Base-by-base conservation (phyloP, 1,140 invertebrate species). In the Drosophila gunungcola region DNA sequence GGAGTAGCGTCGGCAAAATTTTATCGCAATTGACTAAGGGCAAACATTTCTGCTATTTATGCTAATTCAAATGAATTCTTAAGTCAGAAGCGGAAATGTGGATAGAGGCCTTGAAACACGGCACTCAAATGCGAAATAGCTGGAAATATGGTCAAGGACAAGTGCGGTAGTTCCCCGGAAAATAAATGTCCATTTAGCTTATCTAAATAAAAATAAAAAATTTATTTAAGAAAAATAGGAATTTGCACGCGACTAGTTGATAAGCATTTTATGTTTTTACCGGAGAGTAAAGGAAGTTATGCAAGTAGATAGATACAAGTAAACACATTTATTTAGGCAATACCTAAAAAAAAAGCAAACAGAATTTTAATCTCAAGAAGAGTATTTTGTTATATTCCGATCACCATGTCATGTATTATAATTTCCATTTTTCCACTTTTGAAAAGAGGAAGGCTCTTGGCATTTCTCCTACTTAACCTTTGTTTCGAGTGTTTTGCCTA, bases 41-140 rank as follows among this genome's bases (percentile, higher is more conserved):
- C 52, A 72, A 69, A 68, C 41, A 70, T 3, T 16, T 57, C 11
- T 16, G 36, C 36, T 27, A 64, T 48, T 61, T 48, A 64, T 57
- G 49, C 57, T 29, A 69, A 65, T 84, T 80, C 80, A 64, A 67
- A 46, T 76, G 80, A 83, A 79, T 65, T 79, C 54, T 6, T 39
- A 48, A 58, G 62, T 62, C 39, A 13, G 52, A 39, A 53, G 10
- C 42, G 25, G 27, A 73, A 81, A 38, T 68, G 79, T 72, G 76
- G 53, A 38, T 38, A 54, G 48, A 58, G 48, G 11, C 27, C 21
- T 13, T 3, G 21, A 10, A 49, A 51, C 27, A 25, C 56, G 38
- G 43, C 46, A 43, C 36, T 36, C 21, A 29, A 10, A 36, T n/a
- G 11, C n/a, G 36, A n/a, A 7, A 42, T 16, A 54, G n/a, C 34